These are phyloP conservation scores for Netelia virgata DNA, from an alignment of 2,888 invertebrate genomes.

Conservation along the genomic window DNA sequence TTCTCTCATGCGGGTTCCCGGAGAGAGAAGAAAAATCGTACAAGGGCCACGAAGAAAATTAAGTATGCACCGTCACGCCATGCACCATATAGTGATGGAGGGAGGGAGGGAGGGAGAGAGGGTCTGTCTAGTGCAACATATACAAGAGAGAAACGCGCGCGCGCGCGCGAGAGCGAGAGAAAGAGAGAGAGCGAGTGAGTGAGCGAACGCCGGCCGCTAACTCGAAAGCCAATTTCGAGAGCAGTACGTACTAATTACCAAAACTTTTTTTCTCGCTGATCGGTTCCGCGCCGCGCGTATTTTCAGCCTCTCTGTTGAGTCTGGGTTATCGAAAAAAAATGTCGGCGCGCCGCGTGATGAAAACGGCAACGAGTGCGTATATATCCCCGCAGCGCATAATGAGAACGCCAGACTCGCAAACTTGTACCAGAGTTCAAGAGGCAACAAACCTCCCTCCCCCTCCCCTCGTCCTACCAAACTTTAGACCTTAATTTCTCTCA, in stretches of 20 bases:
- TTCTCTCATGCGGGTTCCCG: slow-evolving; percentile 36
- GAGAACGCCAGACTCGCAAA: background rate
- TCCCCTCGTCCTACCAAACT: background rate
- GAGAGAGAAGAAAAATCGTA: slow-evolving; percentile 56
- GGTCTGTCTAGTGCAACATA: slow-evolving; percentile 23
- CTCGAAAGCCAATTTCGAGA: slow-evolving; percentile 49
- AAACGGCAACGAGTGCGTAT: slow-evolving; percentile 7
- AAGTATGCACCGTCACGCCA: slow-evolving; percentile 64
- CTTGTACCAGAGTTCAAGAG: slow-evolving; percentile 30
- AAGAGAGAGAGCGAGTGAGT: slow-evolving; percentile 29
- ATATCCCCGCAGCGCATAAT: background rate
- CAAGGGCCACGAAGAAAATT: slow-evolving; percentile 51
- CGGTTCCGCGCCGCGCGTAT: background rate
- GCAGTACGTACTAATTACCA: slow-evolving; percentile 50
- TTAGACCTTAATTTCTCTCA: slow-evolving; percentile 28
- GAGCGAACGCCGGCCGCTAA: slow-evolving; percentile 10
- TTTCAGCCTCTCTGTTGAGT: slow-evolving; percentile 8
- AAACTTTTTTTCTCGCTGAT: slow-evolving; percentile 46
- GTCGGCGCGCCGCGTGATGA: slow-evolving; percentile 19
- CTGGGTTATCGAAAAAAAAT: slow-evolving; percentile 28
- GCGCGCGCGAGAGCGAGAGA: background rate
- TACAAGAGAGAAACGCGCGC: slow-evolving; percentile 20
- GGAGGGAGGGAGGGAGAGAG: background rate
- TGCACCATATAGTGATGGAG: slow-evolving; percentile 23
- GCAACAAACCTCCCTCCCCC: slow-evolving; percentile 2